Conservation (phyloP, 2,113 vertebrate genomes). For the Trematomus loennbergii region DNA sequence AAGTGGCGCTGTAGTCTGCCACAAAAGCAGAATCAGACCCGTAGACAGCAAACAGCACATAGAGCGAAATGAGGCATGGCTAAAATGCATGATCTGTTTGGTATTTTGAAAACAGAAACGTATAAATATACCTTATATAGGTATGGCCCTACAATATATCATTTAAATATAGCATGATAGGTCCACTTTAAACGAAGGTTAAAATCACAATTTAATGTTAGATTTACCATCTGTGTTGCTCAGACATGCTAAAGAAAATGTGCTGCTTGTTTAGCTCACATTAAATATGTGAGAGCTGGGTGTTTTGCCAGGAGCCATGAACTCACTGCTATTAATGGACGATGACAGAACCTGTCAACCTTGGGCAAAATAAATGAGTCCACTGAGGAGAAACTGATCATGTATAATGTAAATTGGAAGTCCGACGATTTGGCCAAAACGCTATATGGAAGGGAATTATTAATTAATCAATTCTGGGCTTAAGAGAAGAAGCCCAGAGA, state of each 20-base stretch:
- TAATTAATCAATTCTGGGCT: constrained; percentile 12
- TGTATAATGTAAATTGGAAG: constrained; percentile 3
- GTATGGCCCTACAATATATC: too few relatives aligned
- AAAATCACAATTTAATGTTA: constrained; percentile 7
- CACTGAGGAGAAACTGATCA: constrained; percentile 19
- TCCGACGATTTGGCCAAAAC: constrained; percentile 7
- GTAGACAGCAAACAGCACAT: too few relatives aligned
- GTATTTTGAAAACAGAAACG: too few relatives aligned
- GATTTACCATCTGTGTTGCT: background rate
- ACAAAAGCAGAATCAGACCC: too few relatives aligned
- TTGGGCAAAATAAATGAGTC: constrained; percentile 7
- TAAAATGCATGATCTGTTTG: too few relatives aligned
- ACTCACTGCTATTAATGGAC: constrained; percentile 29
- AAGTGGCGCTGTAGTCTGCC: too few relatives aligned
- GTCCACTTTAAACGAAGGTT: background rate
- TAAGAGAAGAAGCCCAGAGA: background rate
- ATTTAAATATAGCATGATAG: too few relatives aligned
- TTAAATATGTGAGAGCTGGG: constrained; percentile 32
- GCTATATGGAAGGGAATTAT: constrained; percentile 36
- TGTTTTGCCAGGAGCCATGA: constrained; percentile 23
- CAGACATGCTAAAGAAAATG: constrained; percentile 8
- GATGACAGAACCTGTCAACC: constrained; percentile 12
- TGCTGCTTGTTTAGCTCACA: constrained; percentile 48
- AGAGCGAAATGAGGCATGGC: too few relatives aligned
- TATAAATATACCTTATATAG: too few relatives aligned